These are phyloP conservation scores for Chelon auratus DNA, from an alignment of 2,797 vertebrate genomes.

Conservation along the genomic window DNA sequence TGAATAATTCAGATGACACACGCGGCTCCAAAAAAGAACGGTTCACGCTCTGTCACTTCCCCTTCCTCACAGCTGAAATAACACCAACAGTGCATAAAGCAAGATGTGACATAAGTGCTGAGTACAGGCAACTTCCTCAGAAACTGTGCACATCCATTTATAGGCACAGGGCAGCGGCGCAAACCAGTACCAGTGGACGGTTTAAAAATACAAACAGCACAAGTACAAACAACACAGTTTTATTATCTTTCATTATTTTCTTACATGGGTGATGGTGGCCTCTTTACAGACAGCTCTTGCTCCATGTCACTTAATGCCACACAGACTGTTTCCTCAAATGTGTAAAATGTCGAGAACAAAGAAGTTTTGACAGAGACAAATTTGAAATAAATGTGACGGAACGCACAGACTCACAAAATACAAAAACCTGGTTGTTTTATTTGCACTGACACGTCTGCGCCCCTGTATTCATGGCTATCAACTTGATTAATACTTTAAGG, in stretches of 20 bases:
- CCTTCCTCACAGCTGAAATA: slow-evolving; percentile 46
- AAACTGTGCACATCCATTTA: slow-evolving; percentile 22
- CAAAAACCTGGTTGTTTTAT: slow-evolving; percentile 62
- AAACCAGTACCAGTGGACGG: not conserved
- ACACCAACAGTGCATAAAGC: not conserved
- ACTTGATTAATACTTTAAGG: slow-evolving; percentile 85
- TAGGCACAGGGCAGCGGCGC: slow-evolving; percentile 7
- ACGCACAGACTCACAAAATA: slow-evolving; percentile 58
- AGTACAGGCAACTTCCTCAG: slow-evolving; percentile 45
- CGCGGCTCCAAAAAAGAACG: not conserved
- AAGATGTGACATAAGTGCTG: slow-evolving; percentile 25
- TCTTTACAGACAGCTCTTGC: slow-evolving; percentile 39
- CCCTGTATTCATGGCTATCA: slow-evolving; percentile 82
- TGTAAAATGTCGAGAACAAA: slow-evolving; percentile 35
- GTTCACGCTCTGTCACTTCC: slow-evolving; percentile 42
- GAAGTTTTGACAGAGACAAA: slow-evolving; percentile 48
- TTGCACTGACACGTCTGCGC: slow-evolving; percentile 46
- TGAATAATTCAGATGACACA: no score
- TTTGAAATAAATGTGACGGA: slow-evolving; percentile 53
- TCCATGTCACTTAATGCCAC: slow-evolving; percentile 38
- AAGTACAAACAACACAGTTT: slow-evolving; percentile 74
- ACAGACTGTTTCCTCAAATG: slow-evolving; percentile 30
- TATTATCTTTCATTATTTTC: slow-evolving; percentile 69
- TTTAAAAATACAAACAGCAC: slow-evolving; percentile 7
- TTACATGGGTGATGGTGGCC: slow-evolving; percentile 45